Evolutionary conservation across 2,113 vertebrate genomes (phyloP).

Genomic region (cat (Felis catus)): DNA sequence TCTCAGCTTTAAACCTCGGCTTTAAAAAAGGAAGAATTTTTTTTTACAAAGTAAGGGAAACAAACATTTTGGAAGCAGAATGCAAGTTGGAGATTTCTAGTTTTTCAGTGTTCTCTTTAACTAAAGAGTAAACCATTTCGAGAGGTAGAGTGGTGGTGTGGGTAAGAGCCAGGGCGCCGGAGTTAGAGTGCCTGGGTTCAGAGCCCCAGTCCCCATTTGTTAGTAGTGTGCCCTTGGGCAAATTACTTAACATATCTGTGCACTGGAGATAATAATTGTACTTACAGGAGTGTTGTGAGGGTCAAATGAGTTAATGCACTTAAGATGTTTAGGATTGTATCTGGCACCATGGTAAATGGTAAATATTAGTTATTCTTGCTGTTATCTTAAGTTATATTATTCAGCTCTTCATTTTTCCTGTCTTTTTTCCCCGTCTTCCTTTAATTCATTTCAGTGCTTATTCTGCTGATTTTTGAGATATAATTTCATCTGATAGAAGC

Average conservation of each 20-base stretch:
- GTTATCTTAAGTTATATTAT: background rate
- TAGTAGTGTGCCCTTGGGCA: background rate
- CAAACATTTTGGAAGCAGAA: constrained; percentile 4
- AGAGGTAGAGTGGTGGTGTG: background rate
- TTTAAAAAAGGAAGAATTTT: background rate
- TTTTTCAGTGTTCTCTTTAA: background rate
- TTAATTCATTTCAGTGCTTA: constrained; percentile 19
- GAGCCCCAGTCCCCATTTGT: background rate
- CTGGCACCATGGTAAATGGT: constrained; percentile 31
- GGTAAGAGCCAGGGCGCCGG: background rate
- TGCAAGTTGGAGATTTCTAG: background rate
- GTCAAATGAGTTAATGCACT: background rate
- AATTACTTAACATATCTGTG: background rate
- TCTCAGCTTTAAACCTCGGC: background rate
- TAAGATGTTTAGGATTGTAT: background rate
- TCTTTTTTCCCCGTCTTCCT: background rate
- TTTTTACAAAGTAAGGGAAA: background rate
- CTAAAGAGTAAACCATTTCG: background rate
- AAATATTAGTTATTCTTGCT: background rate
- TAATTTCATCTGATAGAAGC: background rate
- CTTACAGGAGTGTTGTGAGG: background rate
- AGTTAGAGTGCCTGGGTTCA: background rate
- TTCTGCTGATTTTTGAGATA: constrained; percentile 29
- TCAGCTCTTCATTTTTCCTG: constrained; percentile 15
- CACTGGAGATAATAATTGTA: background rate